phyloP scores from a whole-genome alignment of 2,113 vertebrate species.

The Ursus arctos region DNA sequence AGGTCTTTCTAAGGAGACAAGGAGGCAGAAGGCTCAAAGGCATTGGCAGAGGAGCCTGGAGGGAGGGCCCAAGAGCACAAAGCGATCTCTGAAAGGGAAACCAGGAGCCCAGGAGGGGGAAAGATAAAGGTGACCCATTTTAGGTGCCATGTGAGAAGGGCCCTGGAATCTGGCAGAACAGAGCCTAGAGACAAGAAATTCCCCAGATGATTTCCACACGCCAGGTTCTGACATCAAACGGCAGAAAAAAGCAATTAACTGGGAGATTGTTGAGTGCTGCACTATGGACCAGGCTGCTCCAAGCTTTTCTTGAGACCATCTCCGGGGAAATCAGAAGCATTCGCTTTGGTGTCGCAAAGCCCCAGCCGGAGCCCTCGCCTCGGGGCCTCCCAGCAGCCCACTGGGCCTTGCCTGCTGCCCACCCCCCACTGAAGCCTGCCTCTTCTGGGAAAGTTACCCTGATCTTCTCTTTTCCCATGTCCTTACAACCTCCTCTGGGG shows the following conservation, averaged over 20 bases:
- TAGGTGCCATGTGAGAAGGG: not conserved
- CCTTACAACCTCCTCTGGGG: not conserved
- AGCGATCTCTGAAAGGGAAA: not conserved
- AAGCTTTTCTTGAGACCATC: not conserved
- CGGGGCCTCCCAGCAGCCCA: not conserved
- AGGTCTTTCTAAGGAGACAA: not conserved
- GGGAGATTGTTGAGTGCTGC: not conserved
- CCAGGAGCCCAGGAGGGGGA: not conserved
- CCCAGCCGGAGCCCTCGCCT: not conserved
- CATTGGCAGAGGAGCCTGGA: not conserved
- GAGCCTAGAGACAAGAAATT: not conserved
- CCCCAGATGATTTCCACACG: not conserved
- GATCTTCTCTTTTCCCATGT: not conserved
- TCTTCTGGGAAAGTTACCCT: not conserved
- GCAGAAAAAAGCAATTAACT: not conserved
- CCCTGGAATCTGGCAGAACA: not conserved
- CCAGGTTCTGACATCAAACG: not conserved
- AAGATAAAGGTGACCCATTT: slow-evolving; percentile 24
- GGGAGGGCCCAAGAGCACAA: not conserved
- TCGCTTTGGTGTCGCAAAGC: not conserved
- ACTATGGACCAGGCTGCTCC: not conserved
- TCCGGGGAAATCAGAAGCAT: not conserved
- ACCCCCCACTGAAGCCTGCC: not conserved
- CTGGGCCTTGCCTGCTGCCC: fast-evolving
- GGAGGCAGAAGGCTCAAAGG: not conserved